These are phyloP conservation scores for Sicus ferrugineus DNA, from an alignment of 2,888 invertebrate genomes.

Conservation along the genomic window DNA sequence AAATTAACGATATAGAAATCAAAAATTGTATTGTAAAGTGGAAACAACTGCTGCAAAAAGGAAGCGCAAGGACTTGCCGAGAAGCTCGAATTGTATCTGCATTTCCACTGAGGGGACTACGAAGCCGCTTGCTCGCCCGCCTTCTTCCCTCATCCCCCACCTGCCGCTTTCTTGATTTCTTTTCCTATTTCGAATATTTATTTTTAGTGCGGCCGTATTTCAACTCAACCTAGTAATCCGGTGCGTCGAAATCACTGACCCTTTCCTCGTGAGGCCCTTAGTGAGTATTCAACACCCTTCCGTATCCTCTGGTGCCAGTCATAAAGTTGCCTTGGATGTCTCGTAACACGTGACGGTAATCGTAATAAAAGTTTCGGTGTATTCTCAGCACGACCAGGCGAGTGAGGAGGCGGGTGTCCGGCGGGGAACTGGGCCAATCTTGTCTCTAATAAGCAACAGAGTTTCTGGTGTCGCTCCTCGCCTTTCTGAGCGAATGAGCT, in stretches of 20 bases:
- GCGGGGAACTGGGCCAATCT: neutral
- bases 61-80: neutral
- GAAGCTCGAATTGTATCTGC: neutral
- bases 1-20: conserved; percentile 11
- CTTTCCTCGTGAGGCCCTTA: conserved; percentile 46
- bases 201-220: conserved; percentile 22
- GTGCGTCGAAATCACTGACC: neutral
- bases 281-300: conserved; percentile 63
- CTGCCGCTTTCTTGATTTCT: neutral
- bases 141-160: neutral
- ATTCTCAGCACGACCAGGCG: conserved; percentile 7
- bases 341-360: conserved; percentile 66
- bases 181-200: conserved; percentile 17
- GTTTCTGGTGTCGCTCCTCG: neutral
- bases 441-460: neutral
- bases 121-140: neutral
- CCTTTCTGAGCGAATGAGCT: conserved; percentile 20
- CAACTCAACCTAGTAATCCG: neutral
- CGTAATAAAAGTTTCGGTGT: conserved; percentile 61
- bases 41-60: neutral
- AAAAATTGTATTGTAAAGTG: conserved; percentile 4
- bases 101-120: neutral
- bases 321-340: conserved; percentile 63
- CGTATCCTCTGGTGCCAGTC: conserved; percentile 48
- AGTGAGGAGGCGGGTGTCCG: neutral